Percentiles rank a stretch among this genome's conserved stretches.
phyloP scores from a whole-genome alignment of 2,888 invertebrate species.

The Xylocampa areola region DNA sequence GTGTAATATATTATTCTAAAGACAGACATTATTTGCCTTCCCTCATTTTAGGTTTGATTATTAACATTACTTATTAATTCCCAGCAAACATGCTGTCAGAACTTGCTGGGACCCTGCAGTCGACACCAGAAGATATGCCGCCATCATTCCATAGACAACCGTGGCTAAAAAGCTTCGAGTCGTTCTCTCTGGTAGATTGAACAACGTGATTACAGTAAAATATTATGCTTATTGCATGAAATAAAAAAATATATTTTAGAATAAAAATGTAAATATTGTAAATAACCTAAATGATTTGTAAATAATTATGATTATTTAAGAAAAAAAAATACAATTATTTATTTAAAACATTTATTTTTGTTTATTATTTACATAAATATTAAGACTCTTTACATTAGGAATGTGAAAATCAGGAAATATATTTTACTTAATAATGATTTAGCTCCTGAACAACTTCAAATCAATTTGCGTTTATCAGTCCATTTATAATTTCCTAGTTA shows the following conservation, averaged over 20 bases:
- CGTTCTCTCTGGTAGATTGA: conserved; percentile 76
- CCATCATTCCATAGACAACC: conserved; percentile 72
- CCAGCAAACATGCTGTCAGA: conserved; percentile 80
- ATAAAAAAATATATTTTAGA: conserved; percentile 27
- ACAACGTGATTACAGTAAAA: conserved; percentile 11
- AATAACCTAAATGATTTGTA: conserved; percentile 53
- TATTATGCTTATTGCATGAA: conserved; percentile 29
- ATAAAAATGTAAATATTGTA: conserved; percentile 59
- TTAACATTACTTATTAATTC: conserved; percentile 13
- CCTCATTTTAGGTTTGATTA: neutral
- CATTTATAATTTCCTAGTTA: neutral
- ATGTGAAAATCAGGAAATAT: conserved; percentile 48
- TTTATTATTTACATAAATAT: conserved; percentile 44
- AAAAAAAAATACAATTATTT: conserved; percentile 53
- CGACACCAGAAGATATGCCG: conserved; percentile 74
- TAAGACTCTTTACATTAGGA: conserved; percentile 54
- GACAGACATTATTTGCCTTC: no score
- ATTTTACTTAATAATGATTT: conserved; percentile 16
- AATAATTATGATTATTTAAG: conserved; percentile 38
- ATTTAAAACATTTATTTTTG: conserved; percentile 54
- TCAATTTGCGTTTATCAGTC: neutral
- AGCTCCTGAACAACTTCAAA: neutral
- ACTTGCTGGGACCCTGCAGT: conserved; percentile 70
- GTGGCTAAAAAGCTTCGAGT: conserved; percentile 77
- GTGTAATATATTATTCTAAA: no score